Evolutionary conservation across 64 coral and sea anemone species (phyloP).

Genomic region (Stylophora pistillata): DNA sequence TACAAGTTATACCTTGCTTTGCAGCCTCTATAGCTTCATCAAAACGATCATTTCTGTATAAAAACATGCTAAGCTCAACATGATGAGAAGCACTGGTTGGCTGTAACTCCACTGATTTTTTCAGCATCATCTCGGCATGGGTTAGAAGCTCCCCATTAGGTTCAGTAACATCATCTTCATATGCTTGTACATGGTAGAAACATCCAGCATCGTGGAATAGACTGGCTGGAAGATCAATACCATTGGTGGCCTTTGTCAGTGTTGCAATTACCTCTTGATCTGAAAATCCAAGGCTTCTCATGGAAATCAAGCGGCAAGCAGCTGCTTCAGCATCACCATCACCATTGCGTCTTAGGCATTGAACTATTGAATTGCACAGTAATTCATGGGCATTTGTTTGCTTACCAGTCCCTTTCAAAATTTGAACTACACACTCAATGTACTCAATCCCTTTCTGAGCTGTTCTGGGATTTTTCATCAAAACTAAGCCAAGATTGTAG

Average conservation of each 20-base stretch:
- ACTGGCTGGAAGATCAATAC: background rate
- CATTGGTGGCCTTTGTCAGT: background rate
- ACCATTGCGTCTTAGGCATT: background rate
- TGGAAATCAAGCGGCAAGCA: background rate
- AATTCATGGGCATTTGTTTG: background rate
- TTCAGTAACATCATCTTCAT: background rate
- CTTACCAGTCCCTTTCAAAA: background rate
- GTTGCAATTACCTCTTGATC: background rate
- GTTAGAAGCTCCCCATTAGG: background rate
- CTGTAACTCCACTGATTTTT: background rate
- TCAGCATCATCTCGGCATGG: background rate
- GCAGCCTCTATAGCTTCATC: background rate
- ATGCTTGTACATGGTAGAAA: background rate
- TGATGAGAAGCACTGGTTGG: background rate
- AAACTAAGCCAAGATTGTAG: background rate
- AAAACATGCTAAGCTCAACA: background rate
- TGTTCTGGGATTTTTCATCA: background rate
- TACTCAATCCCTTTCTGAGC: background rate
- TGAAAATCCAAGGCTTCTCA: background rate
- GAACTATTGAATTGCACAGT: background rate
- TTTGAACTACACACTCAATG: background rate
- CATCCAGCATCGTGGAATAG: background rate
- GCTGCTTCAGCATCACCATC: background rate
- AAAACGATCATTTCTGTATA: constrained; percentile 10
- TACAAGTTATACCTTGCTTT: background rate